Evolutionary conservation across 2,888 invertebrate genomes (phyloP).

Genomic region (Tenthredo distinguenda): DNA sequence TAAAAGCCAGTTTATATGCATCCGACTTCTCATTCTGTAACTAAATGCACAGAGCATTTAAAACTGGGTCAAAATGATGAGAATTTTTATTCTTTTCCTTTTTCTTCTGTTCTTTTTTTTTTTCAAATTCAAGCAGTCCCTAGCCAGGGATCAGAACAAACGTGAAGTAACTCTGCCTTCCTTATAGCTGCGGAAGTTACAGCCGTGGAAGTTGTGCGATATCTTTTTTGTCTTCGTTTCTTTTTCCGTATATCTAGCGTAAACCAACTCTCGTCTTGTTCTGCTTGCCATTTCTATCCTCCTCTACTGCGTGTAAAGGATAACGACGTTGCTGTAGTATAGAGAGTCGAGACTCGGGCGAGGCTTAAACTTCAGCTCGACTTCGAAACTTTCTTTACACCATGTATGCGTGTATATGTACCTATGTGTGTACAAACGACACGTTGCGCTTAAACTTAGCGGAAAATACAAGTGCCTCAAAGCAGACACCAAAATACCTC

Average conservation of each 20-base stretch:
- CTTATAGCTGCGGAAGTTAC: neutral
- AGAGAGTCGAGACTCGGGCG: neutral
- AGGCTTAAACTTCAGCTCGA: slow-evolving; percentile 16
- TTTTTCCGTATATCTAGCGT: neutral
- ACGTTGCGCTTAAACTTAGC: neutral
- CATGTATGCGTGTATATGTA: neutral
- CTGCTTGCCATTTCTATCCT: neutral
- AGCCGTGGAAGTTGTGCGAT: neutral
- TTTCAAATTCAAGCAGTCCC: neutral
- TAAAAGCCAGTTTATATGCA: slow-evolving; percentile 1
- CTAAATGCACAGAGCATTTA: neutral
- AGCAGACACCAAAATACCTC: neutral
- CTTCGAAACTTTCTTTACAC: slow-evolving; percentile 1
- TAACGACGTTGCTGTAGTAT: slow-evolving; percentile 5
- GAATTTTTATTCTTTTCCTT: neutral
- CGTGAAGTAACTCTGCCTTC: slow-evolving; percentile 20
- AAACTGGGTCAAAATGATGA: slow-evolving; percentile 23
- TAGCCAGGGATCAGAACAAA: slow-evolving; percentile 1
- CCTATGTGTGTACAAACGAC: neutral
- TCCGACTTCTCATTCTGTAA: neutral
- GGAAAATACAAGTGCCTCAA: neutral
- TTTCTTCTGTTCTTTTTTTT: neutral
- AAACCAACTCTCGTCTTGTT: slow-evolving; percentile 8
- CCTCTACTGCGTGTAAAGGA: slow-evolving; percentile 4
- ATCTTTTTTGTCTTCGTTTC: neutral